A percentile compares a stretch with the other conserved stretches of the same genome.
phyloP scores from a whole-genome alignment of 2,113 vertebrate species.

The Urocitellus parryii region DNA sequence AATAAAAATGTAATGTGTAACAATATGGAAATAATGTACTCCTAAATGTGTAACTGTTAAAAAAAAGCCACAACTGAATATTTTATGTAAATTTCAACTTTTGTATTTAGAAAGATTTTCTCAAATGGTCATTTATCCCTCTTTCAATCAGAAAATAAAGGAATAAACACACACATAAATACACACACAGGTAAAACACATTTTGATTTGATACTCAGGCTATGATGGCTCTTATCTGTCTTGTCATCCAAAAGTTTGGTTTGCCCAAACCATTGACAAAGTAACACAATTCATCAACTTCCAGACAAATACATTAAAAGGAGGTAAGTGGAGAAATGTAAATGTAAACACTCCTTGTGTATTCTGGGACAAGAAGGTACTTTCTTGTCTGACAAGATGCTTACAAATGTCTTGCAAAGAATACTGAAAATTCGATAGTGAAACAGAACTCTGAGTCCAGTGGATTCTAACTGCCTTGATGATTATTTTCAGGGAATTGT shows the following conservation, averaged over 20 bases:
- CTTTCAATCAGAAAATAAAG: neutral
- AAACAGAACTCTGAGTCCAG: neutral
- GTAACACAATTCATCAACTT: neutral
- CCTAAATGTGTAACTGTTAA: neutral
- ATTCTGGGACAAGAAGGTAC: neutral
- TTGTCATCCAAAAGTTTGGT: neutral
- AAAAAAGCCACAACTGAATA: neutral
- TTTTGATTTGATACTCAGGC: neutral
- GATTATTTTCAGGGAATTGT: neutral
- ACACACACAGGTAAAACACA: neutral
- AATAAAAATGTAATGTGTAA: neutral
- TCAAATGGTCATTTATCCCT: neutral
- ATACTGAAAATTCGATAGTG: neutral
- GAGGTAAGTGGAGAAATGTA: neutral
- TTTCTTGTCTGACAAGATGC: neutral
- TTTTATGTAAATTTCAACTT: neutral
- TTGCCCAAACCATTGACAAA: neutral
- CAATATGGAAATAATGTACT: neutral
- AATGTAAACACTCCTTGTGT: neutral
- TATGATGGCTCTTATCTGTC: neutral
- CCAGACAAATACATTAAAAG: neutral
- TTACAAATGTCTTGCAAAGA: neutral
- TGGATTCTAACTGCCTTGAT: neutral
- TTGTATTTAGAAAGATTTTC: neutral
- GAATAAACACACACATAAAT: neutral